These are phyloP conservation scores for Apamea epomidion DNA, from an alignment of 2,888 invertebrate species.

Conservation along the genomic window DNA sequence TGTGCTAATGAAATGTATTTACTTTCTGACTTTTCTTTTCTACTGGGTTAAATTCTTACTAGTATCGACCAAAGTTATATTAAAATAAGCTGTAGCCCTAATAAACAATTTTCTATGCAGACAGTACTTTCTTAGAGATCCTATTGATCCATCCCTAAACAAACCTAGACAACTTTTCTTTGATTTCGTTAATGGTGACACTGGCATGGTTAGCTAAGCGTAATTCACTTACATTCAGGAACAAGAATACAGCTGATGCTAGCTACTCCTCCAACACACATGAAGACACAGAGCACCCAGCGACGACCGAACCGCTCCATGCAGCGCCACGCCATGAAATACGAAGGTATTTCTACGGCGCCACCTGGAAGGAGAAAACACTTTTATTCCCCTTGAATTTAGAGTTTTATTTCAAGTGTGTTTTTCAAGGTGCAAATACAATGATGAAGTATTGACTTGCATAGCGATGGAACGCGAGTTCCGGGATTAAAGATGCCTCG, in stretches of 20 bases:
- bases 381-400: not conserved
- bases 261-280: constrained; percentile 92
- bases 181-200: not conserved
- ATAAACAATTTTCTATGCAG: not conserved
- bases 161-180: not conserved
- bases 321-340: constrained; percentile 92
- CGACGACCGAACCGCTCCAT: constrained; percentile 92
- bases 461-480: not conserved
- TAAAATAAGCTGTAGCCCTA: too few relatives aligned
- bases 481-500: not conserved
- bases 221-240: constrained; percentile 90
- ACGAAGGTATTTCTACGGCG: constrained; percentile 91
- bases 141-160: not conserved
- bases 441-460: not conserved
- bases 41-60: not conserved
- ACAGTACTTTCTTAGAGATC: too few relatives aligned
- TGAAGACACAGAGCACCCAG: constrained; percentile 92
- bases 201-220: too few relatives aligned
- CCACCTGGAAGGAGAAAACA: constrained; percentile 82
- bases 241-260: constrained; percentile 92
- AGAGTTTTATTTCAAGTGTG: not conserved
- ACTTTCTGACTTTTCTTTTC: not conserved
- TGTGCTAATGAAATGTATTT: not conserved
- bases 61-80: not conserved
- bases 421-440: not conserved